Evolutionary conservation across 1,140 invertebrate genomes (phyloP).

Genomic region (Camponotus vicinus): DNA sequence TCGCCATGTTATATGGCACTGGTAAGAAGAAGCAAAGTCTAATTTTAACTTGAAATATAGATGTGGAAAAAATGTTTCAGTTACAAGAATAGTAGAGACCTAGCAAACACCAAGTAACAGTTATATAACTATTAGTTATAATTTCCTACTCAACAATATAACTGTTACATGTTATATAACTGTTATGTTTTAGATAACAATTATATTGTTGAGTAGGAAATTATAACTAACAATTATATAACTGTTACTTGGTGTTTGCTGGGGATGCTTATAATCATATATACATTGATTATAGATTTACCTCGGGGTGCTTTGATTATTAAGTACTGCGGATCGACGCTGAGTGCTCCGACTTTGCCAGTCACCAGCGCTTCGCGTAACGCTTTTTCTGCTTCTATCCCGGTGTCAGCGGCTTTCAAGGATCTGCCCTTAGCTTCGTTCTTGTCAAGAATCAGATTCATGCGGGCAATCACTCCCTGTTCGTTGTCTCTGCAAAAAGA

Average conservation of each 20-base stretch:
- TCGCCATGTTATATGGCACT: neutral
- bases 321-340: conserved; percentile 92
- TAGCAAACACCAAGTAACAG: too few relatives aligned
- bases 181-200: too few relatives aligned
- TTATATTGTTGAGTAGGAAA: too few relatives aligned
- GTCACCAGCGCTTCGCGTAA: conserved; percentile 90
- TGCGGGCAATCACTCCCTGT: conserved; percentile 89
- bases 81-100: too few relatives aligned
- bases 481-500: conserved; percentile 79
- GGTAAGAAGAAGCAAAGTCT: neutral
- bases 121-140: too few relatives aligned
- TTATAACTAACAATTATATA: too few relatives aligned
- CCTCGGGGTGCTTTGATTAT: conserved; percentile 88
- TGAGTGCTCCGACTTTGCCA: conserved; percentile 92
- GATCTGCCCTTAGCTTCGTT: conserved; percentile 88
- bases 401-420: conserved; percentile 84
- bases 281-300: conserved; percentile 71
- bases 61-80: too few relatives aligned
- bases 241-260: too few relatives aligned
- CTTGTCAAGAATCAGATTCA: conserved; percentile 90
- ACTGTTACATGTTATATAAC: too few relatives aligned
- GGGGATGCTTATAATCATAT: neutral
- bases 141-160: too few relatives aligned
- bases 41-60: neutral
- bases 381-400: conserved; percentile 84